Conservation (phyloP, 2,797 vertebrate species). For the Sebastes elongatus region DNA sequence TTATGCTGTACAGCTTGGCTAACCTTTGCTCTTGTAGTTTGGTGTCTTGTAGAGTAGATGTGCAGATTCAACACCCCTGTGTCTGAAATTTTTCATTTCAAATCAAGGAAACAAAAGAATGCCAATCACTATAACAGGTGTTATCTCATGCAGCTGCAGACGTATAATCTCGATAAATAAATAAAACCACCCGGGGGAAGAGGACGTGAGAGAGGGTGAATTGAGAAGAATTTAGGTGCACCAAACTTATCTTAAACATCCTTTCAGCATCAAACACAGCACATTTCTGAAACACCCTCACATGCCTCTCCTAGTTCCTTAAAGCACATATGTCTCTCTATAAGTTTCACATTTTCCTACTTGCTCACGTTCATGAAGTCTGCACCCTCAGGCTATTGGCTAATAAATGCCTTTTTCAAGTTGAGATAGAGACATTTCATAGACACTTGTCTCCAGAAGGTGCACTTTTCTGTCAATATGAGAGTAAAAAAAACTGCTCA, state of each 20-base stretch:
- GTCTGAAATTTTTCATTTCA: not conserved
- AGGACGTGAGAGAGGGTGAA: not conserved
- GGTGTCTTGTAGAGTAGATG: not conserved
- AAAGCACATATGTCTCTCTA: not conserved
- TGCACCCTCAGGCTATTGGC: not conserved
- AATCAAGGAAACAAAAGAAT: not conserved
- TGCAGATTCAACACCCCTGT: not conserved
- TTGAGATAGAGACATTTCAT: conserved; percentile 47
- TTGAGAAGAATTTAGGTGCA: not conserved
- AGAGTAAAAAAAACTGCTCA: conserved; percentile 7
- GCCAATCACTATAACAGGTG: not conserved
- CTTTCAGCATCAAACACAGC: not conserved
- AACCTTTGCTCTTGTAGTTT: not conserved
- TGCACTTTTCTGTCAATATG: conserved; percentile 50
- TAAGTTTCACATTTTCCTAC: not conserved
- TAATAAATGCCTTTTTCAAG: conserved; percentile 40
- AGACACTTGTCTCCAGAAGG: conserved; percentile 42
- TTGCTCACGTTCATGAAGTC: conserved; percentile 6
- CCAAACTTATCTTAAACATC: not conserved
- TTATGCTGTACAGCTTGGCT: too few species aligned
- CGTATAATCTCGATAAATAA: not conserved
- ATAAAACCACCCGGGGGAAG: not conserved
- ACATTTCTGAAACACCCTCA: not conserved
- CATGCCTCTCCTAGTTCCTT: not conserved
- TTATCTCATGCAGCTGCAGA: not conserved